Evolutionary conservation across 1,140 invertebrate genomes (phyloP).

Genomic region (Danaus plexippus): DNA sequence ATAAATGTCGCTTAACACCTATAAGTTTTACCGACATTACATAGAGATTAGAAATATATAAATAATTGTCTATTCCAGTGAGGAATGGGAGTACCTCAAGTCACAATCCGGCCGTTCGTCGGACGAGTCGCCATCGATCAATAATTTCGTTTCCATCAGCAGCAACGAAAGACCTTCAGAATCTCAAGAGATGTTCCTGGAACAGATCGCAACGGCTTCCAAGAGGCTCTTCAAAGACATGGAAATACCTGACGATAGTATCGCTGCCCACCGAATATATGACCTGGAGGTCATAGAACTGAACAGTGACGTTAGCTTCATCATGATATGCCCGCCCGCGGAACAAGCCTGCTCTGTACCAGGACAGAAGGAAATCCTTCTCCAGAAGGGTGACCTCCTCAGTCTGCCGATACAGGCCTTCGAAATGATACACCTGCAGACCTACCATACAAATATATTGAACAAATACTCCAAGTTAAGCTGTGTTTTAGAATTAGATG

Average conservation of each 20-base stretch:
- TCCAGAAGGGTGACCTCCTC: slow-evolving; percentile 85
- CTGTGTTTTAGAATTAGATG: slow-evolving; percentile 93
- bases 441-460: slow-evolving; percentile 91
- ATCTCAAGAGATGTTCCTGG: slow-evolving; percentile 84
- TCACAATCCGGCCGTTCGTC: slow-evolving; percentile 66
- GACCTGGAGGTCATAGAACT: slow-evolving; percentile 94
- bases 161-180: slow-evolving; percentile 74
- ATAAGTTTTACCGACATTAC: too few species aligned
- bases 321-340: slow-evolving; percentile 90
- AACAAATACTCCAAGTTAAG: slow-evolving; percentile 91
- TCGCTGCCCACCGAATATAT: slow-evolving; percentile 84
- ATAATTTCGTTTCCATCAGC: slow-evolving; percentile 64
- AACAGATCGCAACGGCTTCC: slow-evolving; percentile 79
- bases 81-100: slow-evolving; percentile 91
- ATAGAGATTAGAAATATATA: slow-evolving; percentile 6
- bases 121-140: slow-evolving; percentile 62
- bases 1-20: too few species aligned
- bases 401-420: slow-evolving; percentile 88
- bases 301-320: slow-evolving; percentile 88
- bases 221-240: slow-evolving; percentile 84
- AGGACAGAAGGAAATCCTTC: slow-evolving; percentile 85
- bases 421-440: slow-evolving; percentile 94
- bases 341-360: slow-evolving; percentile 93
- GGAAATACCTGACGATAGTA: slow-evolving; percentile 81
- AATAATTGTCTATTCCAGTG: slow-evolving; percentile 71